These are phyloP conservation scores for Grapholita molesta DNA, from an alignment of 1,140 invertebrate genomes.

Conservation along the genomic window DNA sequence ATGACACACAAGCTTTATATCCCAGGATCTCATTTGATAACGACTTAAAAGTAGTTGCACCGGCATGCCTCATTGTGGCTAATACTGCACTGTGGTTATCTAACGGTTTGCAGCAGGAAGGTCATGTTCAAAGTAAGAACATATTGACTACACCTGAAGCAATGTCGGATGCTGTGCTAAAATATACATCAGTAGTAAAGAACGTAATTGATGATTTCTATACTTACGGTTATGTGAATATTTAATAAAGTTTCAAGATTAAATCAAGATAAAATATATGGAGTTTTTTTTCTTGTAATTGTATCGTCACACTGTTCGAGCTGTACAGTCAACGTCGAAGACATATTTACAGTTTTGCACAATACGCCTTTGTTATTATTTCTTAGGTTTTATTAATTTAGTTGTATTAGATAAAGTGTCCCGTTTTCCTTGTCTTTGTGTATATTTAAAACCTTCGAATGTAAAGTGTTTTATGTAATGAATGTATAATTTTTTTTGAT, in stretches of 20 bases:
- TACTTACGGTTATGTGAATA: constrained; percentile 39
- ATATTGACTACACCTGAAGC: constrained; percentile 41
- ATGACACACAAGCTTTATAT: constrained; percentile 38
- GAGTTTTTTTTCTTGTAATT: neutral
- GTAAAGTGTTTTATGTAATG: too few relatives aligned
- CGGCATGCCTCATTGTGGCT: constrained; percentile 55
- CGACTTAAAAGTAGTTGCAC: constrained; percentile 52
- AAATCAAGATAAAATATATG: too few relatives aligned
- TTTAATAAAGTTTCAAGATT: neutral
- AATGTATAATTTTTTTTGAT: too few relatives aligned
- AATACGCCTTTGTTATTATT: too few relatives aligned
- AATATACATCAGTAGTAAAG: constrained; percentile 48
- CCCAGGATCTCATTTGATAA: constrained; percentile 40
- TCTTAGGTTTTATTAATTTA: too few relatives aligned
- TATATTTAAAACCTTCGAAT: too few relatives aligned
- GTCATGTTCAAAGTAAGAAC: constrained; percentile 61
- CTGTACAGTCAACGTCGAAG: too few relatives aligned
- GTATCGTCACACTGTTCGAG: too few relatives aligned
- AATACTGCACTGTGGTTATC: constrained; percentile 65
- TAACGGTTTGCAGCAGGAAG: constrained; percentile 59
- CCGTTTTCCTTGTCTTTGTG: too few relatives aligned
- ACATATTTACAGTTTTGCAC: too few relatives aligned
- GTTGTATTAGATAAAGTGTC: too few relatives aligned
- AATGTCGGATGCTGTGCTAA: constrained; percentile 35
- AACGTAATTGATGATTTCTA: constrained; percentile 57